A percentile compares a stretch with the other conserved stretches of the same genome.
Conservation (phyloP, 1,140 invertebrate genomes). For the Drosophila sproati region DNA sequence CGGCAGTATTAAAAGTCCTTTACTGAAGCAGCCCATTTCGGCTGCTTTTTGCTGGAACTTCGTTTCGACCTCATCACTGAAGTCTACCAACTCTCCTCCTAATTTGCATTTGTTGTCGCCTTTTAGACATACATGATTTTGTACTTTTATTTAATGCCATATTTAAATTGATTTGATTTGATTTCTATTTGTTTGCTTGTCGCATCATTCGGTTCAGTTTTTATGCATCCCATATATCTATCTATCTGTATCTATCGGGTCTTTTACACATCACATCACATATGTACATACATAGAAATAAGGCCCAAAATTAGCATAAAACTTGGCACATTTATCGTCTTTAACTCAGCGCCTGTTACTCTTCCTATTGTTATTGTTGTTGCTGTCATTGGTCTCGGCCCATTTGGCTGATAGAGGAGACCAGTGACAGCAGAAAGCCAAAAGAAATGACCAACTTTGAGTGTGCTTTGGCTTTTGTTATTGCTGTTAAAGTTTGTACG, state of each 20-base stretch:
- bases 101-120: slow-evolving; percentile 29
- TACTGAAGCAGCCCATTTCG: too few species aligned
- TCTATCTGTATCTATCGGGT: slow-evolving; percentile 48
- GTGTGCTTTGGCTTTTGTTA: slow-evolving; percentile 29
- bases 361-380: slow-evolving; percentile 4
- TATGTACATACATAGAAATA: slow-evolving; percentile 6
- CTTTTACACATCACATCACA: not conserved
- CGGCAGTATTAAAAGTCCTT: too few species aligned
- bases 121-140: slow-evolving; percentile 74
- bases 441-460: slow-evolving; percentile 5
- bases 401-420: slow-evolving; percentile 45
- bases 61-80: not conserved
- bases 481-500: slow-evolving; percentile 52
- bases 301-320: slow-evolving; percentile 41
- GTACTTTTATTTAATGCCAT: slow-evolving; percentile 73
- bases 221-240: slow-evolving; percentile 48
- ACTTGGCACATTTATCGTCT: slow-evolving; percentile 49
- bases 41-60: not conserved
- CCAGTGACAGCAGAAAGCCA: slow-evolving; percentile 3
- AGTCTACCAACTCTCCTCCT: not conserved
- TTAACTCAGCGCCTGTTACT: slow-evolving; percentile 3
- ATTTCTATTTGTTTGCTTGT: slow-evolving; percentile 39
- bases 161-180: slow-evolving; percentile 75
- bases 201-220: slow-evolving; percentile 37
- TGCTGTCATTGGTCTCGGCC: slow-evolving; percentile 41